A percentile compares a stretch with the other conserved stretches of the same genome.
phyloP scores from a whole-genome alignment of 2,888 invertebrate species.

The Drosophila siamana region DNA sequence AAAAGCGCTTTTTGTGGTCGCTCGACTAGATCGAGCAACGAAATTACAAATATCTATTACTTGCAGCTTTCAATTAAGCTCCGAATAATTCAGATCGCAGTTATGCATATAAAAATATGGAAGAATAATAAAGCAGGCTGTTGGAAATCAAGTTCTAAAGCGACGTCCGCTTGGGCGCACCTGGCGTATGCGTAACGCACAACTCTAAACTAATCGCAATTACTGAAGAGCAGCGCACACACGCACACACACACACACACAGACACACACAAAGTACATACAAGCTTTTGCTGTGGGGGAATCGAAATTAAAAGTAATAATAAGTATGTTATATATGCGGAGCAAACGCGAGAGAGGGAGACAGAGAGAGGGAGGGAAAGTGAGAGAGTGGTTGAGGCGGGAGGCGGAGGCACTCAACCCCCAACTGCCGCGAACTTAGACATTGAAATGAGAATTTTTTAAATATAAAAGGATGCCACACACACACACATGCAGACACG shows the following conservation, averaged over 20 bases:
- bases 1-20: neutral
- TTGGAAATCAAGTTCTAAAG: neutral
- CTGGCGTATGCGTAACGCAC: constrained; percentile 26
- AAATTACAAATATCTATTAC: too few species aligned
- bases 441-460: constrained; percentile 79
- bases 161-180: constrained; percentile 44
- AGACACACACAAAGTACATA: constrained; percentile 4
- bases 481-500: constrained; percentile 37
- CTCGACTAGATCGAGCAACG: neutral
- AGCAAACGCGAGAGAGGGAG: neutral
- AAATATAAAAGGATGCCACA: constrained; percentile 81
- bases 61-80: too few species aligned
- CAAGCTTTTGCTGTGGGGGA: constrained; percentile 14
- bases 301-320: constrained; percentile 83
- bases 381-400: constrained; percentile 22
- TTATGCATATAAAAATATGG: too few species aligned
- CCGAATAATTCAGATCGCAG: too few species aligned
- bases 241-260: constrained; percentile 9
- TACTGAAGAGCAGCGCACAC: constrained; percentile 18
- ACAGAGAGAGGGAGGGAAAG: neutral
- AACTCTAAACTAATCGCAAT: constrained; percentile 51
- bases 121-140: too few species aligned
- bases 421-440: constrained; percentile 65
- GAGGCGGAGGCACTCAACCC: neutral
- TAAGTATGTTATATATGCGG: constrained; percentile 77